Conservation (phyloP, 2,888 invertebrate species). For the Spilosoma lubricipeda region DNA sequence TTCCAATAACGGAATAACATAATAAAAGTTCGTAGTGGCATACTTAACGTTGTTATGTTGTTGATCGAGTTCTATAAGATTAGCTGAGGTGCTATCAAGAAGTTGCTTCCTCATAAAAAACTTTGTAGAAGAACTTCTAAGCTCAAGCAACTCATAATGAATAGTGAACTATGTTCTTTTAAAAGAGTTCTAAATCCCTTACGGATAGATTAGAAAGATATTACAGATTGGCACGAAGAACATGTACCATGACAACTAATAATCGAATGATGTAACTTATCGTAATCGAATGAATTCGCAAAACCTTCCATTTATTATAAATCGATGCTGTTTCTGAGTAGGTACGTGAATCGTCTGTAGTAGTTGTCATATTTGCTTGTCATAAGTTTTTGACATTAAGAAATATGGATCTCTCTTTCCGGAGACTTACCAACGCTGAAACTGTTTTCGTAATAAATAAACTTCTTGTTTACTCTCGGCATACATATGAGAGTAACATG, state of each 20-base stretch:
- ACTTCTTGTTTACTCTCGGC: neutral
- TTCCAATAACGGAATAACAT: slow-evolving; percentile 23
- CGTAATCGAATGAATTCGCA: too few relatives aligned
- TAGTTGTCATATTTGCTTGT: neutral
- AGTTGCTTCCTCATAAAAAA: slow-evolving; percentile 24
- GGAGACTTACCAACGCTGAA: neutral
- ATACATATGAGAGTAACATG: too few relatives aligned
- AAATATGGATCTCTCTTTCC: neutral
- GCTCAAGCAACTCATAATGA: slow-evolving; percentile 17
- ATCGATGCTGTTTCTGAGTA: neutral
- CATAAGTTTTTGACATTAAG: slow-evolving; percentile 5
- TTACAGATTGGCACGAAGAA: neutral
- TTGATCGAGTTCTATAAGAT: slow-evolving; percentile 34
- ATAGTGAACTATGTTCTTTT: slow-evolving; percentile 18
- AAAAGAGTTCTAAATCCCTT: neutral
- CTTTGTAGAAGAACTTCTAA: slow-evolving; percentile 15
- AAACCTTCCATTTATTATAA: neutral
- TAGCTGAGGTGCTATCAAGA: slow-evolving; percentile 22
- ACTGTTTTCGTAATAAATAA: neutral
- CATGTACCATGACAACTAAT: neutral
- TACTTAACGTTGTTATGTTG: slow-evolving; percentile 29
- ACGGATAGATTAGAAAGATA: neutral
- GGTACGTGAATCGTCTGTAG: neutral
- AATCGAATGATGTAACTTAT: neutral
- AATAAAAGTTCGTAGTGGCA: neutral